Percentiles rank a stretch among this genome's conserved stretches.
These are phyloP conservation scores for Molossus molossus DNA, from an alignment of 2,797 vertebrate species.

Conservation along the genomic window DNA sequence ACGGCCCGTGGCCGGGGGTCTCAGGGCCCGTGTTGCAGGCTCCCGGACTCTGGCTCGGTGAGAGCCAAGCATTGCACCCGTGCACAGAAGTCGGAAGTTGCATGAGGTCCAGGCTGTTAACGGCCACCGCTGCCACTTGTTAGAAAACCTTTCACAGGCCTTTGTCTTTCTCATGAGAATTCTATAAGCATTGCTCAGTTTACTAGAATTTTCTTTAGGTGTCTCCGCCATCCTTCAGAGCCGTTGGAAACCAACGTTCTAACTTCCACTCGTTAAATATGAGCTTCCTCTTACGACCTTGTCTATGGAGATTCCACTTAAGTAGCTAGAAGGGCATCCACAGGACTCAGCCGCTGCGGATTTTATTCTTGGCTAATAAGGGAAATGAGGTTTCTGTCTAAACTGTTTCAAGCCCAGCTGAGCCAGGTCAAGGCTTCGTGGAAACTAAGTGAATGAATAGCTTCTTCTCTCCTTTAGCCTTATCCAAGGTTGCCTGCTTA, in stretches of 20 bases:
- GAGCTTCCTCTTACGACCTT: not conserved
- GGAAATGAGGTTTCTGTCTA: not conserved
- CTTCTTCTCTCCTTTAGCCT: not conserved
- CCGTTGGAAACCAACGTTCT: not conserved
- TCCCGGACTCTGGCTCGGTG: not conserved
- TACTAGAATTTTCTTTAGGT: not conserved
- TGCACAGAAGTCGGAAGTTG: not conserved
- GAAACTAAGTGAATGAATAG: not conserved
- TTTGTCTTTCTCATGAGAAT: not conserved
- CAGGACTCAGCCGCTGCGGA: accelerated
- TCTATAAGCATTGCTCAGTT: not conserved
- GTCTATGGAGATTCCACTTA: not conserved
- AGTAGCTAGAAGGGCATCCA: not conserved
- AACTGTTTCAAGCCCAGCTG: not conserved
- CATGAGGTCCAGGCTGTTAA: accelerated
- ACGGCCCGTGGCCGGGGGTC: not conserved
- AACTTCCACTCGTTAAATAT: not conserved
- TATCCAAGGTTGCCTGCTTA: accelerated
- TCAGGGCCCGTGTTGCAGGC: not conserved
- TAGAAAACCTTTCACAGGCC: not conserved
- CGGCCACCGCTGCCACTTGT: accelerated
- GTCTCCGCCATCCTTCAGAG: not conserved
- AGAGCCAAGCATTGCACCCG: not conserved
- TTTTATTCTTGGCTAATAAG: not conserved
- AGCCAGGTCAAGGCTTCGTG: not conserved